Evolutionary conservation across 2,888 invertebrate genomes (phyloP).

Genomic region (Mesochorus sp.): DNA sequence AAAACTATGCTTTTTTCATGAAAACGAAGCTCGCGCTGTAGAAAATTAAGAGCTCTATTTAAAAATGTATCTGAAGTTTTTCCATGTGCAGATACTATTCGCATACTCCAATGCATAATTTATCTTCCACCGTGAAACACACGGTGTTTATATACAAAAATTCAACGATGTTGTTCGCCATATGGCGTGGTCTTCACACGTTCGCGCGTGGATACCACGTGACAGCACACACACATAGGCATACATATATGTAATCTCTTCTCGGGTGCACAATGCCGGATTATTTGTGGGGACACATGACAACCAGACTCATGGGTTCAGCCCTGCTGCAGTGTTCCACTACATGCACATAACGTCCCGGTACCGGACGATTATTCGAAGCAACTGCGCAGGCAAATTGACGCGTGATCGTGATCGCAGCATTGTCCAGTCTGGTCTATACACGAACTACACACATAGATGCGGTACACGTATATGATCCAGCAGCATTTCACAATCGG

Average conservation of each 20-base stretch:
- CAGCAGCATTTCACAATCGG: slow-evolving; percentile 32
- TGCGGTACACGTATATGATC: slow-evolving; percentile 3
- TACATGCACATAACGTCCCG: slow-evolving; percentile 15
- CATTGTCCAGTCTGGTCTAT: slow-evolving; percentile 64
- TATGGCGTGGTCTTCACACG: slow-evolving; percentile 33
- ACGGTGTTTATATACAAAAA: slow-evolving; percentile 22
- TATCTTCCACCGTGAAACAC: slow-evolving; percentile 17
- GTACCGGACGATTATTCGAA: slow-evolving; percentile 68
- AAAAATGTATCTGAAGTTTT: too few relatives aligned
- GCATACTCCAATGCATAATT: slow-evolving; percentile 5
- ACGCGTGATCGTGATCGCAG: slow-evolving; percentile 72
- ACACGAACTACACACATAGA: neutral
- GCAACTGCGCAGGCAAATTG: slow-evolving; percentile 72
- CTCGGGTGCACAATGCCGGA: slow-evolving; percentile 69
- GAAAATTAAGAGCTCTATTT: too few relatives aligned
- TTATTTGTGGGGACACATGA: slow-evolving; percentile 66
- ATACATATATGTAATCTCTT: slow-evolving; percentile 65
- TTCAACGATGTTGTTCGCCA: slow-evolving; percentile 5
- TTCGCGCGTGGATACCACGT: slow-evolving; percentile 57
- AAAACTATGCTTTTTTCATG: too few relatives aligned
- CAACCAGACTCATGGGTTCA: neutral
- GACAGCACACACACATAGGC: neutral
- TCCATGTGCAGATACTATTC: neutral
- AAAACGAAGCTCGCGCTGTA: too few relatives aligned
- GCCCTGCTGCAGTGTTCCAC: neutral